Evolutionary conservation across 1,140 invertebrate genomes (phyloP).

Genomic region (Drosophila kanapiae): DNA sequence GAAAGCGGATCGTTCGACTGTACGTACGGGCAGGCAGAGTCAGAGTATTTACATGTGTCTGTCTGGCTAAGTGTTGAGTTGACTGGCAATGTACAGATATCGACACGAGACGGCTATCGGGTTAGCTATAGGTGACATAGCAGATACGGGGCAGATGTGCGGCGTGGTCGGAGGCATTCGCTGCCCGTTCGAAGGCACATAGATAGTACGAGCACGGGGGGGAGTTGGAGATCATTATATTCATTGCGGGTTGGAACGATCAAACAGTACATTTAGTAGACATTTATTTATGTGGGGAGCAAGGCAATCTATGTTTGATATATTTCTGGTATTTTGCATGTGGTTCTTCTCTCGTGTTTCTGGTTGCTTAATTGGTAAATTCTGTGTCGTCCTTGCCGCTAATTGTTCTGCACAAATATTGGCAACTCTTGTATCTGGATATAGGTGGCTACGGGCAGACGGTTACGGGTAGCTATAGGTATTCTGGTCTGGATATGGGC

Average conservation of each 20-base stretch:
- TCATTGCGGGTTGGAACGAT: slow-evolving; percentile 46
- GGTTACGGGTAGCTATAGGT: slow-evolving; percentile 26
- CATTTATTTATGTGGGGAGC: slow-evolving; percentile 55
- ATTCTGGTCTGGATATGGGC: slow-evolving; percentile 36
- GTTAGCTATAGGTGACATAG: slow-evolving; percentile 65
- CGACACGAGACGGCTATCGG: slow-evolving; percentile 41
- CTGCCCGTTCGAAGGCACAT: slow-evolving; percentile 57
- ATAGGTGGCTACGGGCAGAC: slow-evolving; percentile 37
- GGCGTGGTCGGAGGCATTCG: slow-evolving; percentile 27
- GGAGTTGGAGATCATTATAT: slow-evolving; percentile 41
- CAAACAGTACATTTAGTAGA: slow-evolving; percentile 70
- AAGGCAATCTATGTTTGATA: slow-evolving; percentile 53
- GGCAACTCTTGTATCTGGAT: slow-evolving; percentile 6
- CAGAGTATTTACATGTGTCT: slow-evolving; percentile 57
- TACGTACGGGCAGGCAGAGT: slow-evolving; percentile 16
- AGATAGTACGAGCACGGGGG: slow-evolving; percentile 21
- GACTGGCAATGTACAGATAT: slow-evolving; percentile 16
- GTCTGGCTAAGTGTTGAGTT: slow-evolving; percentile 30
- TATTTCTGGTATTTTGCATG: slow-evolving; percentile 34
- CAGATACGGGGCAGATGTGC: slow-evolving; percentile 38
- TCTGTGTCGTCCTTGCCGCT: slow-evolving; percentile 31
- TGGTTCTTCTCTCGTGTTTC: slow-evolving; percentile 32
- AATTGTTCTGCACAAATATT: slow-evolving; percentile 63
- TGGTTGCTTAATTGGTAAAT: slow-evolving; percentile 23
- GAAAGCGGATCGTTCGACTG: slow-evolving; percentile 21